Evolutionary conservation across 2,797 vertebrate species (phyloP).

Genomic region (Pachyuromys duprasi): DNA sequence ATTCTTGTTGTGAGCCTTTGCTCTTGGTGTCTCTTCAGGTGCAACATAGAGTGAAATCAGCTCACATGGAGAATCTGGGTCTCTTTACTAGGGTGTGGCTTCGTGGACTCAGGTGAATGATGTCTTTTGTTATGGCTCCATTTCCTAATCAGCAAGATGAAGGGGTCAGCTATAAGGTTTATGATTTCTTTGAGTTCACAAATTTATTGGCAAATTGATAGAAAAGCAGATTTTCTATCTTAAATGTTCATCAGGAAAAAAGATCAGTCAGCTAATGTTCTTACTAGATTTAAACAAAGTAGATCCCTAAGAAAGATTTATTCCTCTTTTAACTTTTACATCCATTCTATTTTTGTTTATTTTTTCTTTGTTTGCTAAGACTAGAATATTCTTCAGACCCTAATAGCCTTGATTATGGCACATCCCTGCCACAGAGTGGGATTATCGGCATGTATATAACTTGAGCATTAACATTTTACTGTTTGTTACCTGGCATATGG

Average conservation of each 20-base stretch:
- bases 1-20: background rate
- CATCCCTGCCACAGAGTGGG: background rate
- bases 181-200: background rate
- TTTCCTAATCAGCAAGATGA: slow-evolving; percentile 31
- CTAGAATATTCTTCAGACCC: background rate
- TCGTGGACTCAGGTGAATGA: background rate
- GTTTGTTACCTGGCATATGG: background rate
- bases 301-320: slow-evolving; percentile 7
- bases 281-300: background rate
- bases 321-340: background rate
- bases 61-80: background rate
- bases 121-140: background rate
- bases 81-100: background rate
- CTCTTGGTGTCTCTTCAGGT: slow-evolving; percentile 19
- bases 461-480: background rate
- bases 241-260: slow-evolving; percentile 11
- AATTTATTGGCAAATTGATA: slow-evolving; percentile 45
- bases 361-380: background rate
- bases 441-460: background rate
- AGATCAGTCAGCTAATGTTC: background rate
- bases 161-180: background rate
- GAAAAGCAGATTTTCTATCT: slow-evolving; percentile 24
- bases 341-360: background rate
- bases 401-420: background rate
- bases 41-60: background rate